Evolutionary conservation across 2,888 invertebrate species (phyloP).

Genomic region (Prosopocoilus inquinatus): DNA sequence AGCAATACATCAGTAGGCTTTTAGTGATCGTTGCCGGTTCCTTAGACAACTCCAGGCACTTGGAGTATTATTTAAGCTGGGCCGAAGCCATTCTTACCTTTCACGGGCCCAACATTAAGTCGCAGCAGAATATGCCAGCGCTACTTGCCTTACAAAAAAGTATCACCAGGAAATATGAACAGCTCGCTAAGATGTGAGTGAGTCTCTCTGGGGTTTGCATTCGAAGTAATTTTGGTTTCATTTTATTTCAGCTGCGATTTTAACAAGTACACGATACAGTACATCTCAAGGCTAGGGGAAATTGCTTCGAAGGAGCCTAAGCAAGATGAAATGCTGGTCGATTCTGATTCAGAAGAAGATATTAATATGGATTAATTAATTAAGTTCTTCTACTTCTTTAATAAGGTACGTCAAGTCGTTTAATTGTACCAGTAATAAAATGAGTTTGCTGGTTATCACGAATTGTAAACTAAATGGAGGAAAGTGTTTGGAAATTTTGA

Average conservation of each 20-base stretch:
- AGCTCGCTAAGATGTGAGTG: constrained; percentile 79
- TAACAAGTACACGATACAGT: constrained; percentile 80
- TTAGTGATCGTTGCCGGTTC: constrained; percentile 69
- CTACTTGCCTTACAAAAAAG: constrained; percentile 76
- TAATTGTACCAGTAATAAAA: too few relatives aligned
- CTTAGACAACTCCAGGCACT: constrained; percentile 75
- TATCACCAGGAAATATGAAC: constrained; percentile 74
- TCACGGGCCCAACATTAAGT: constrained; percentile 59
- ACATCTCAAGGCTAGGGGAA: constrained; percentile 53
- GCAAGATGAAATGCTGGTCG: constrained; percentile 39
- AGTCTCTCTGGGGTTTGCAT: neutral
- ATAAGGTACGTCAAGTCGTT: too few relatives aligned
- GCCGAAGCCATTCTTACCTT: constrained; percentile 64
- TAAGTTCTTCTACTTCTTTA: too few relatives aligned
- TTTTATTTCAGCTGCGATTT: constrained; percentile 74
- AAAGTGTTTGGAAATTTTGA: too few relatives aligned
- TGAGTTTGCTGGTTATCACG: too few relatives aligned
- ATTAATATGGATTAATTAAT: too few relatives aligned
- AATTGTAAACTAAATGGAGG: too few relatives aligned
- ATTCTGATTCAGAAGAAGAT: constrained; percentile 38
- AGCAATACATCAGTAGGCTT: constrained; percentile 72
- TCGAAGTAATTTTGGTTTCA: neutral
- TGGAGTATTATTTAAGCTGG: constrained; percentile 90
- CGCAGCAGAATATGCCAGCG: constrained; percentile 62
- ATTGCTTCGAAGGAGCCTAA: constrained; percentile 49